phyloP scores from a whole-genome alignment of 2,888 invertebrate species.

The Thecocarcelia acutangulata region DNA sequence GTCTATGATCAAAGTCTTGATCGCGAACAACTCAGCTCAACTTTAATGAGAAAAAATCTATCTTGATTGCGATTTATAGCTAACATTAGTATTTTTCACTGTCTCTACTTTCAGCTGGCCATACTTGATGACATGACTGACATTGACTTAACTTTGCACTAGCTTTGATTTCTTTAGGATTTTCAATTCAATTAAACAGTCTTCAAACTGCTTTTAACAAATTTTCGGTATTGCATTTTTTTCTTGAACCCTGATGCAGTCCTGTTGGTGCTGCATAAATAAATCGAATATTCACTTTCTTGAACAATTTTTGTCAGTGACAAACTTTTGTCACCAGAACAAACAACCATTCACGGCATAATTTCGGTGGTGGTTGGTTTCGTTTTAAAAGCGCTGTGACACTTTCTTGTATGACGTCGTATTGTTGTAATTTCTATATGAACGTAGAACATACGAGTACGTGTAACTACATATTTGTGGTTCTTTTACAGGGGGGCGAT shows the following conservation, averaged over 20 bases:
- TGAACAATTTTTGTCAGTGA: neutral
- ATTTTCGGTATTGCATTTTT: too few relatives aligned
- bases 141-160: neutral
- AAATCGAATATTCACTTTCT: neutral
- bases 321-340: neutral
- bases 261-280: too few relatives aligned
- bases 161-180: neutral
- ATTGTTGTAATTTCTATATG: conserved; percentile 25
- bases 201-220: too few relatives aligned
- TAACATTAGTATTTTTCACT: too few relatives aligned
- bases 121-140: neutral
- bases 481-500: neutral
- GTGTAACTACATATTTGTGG: neutral
- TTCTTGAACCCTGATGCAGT: too few relatives aligned
- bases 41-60: too few relatives aligned
- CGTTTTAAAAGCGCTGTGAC: conserved; percentile 41
- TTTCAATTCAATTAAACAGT: neutral
- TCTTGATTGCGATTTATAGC: too few relatives aligned
- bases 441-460: neutral
- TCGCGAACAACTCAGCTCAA: too few relatives aligned
- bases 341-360: conserved; percentile 5
- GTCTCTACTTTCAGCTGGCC: neutral
- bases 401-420: conserved; percentile 35
- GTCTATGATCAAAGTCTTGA: too few relatives aligned
- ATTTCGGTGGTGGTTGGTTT: conserved; percentile 52